Conservation (phyloP, 2,797 vertebrate genomes). For the Diglossa cyanea region DNA sequence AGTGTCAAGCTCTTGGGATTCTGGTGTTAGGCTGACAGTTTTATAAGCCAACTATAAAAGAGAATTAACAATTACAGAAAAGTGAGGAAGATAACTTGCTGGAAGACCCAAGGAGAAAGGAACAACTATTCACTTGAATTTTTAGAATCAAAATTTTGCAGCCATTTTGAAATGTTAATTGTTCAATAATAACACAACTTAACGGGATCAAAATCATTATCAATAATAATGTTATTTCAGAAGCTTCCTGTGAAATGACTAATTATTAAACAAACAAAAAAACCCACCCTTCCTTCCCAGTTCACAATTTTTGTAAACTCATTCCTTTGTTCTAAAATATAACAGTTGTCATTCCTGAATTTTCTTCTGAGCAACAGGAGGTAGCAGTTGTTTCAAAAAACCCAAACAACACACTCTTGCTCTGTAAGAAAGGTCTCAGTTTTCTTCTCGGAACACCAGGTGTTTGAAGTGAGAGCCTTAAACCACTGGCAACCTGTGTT, state of each 20-base stretch:
- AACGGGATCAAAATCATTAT: not conserved
- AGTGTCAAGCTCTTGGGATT: not conserved
- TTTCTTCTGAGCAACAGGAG: not conserved
- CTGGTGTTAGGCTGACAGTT: not conserved
- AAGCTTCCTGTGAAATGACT: not conserved
- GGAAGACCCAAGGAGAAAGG: not conserved
- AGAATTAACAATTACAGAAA: not conserved
- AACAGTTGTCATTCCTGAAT: not conserved
- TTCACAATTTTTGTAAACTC: not conserved
- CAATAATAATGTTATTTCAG: not conserved
- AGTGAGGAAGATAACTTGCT: not conserved
- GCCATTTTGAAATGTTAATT: not conserved
- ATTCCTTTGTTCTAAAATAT: not conserved
- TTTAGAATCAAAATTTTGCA: not conserved
- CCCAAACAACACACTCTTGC: not conserved
- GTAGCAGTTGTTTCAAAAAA: not conserved
- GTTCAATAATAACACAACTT: not conserved
- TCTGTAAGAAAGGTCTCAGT: not conserved
- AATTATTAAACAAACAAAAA: not conserved
- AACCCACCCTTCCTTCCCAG: not conserved
- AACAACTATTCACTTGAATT: not conserved
- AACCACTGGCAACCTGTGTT: not conserved
- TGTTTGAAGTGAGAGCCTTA: not conserved
- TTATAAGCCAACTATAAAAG: not conserved
- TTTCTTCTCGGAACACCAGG: not conserved